Conservation (phyloP, 2,888 invertebrate species). For the Zeuzera pyrina region DNA sequence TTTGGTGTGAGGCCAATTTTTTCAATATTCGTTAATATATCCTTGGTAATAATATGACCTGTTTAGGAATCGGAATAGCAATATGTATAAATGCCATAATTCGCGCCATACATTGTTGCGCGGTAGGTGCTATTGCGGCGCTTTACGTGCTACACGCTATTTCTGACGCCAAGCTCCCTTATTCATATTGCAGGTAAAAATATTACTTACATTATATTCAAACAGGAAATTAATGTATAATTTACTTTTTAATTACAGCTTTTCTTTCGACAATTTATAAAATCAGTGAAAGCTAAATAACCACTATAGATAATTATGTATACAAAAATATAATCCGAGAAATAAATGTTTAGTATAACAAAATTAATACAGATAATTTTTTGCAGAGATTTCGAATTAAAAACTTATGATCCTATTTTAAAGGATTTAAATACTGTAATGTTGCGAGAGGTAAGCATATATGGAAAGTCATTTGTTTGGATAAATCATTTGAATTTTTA, state of each 20-base stretch:
- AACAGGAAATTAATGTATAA: no score
- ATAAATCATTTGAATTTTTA: no score
- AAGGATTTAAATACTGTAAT: slow-evolving; percentile 21
- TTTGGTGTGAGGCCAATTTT: background rate
- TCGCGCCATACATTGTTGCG: slow-evolving; percentile 45
- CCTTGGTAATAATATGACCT: background rate
- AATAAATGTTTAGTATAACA: no score
- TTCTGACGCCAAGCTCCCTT: slow-evolving; percentile 42
- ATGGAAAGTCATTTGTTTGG: no score
- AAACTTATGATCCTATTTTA: slow-evolving; percentile 32
- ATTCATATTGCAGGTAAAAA: slow-evolving; percentile 50
- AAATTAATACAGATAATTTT: slow-evolving; percentile 1
- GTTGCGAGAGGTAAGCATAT: slow-evolving; percentile 28
- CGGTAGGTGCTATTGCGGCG: slow-evolving; percentile 44
- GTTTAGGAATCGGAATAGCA: slow-evolving; percentile 53
- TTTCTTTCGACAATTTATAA: no score
- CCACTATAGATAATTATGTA: no score
- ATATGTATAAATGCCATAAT: slow-evolving; percentile 55
- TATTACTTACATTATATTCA: background rate
- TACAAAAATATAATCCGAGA: no score
- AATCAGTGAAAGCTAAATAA: no score
- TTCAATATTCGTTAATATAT: background rate
- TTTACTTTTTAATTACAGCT: no score
- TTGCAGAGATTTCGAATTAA: slow-evolving; percentile 41
- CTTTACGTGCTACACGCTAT: slow-evolving; percentile 41